These are phyloP conservation scores for Hylomyscus alleni DNA, from an alignment of 2,797 vertebrate species.

Conservation along the genomic window DNA sequence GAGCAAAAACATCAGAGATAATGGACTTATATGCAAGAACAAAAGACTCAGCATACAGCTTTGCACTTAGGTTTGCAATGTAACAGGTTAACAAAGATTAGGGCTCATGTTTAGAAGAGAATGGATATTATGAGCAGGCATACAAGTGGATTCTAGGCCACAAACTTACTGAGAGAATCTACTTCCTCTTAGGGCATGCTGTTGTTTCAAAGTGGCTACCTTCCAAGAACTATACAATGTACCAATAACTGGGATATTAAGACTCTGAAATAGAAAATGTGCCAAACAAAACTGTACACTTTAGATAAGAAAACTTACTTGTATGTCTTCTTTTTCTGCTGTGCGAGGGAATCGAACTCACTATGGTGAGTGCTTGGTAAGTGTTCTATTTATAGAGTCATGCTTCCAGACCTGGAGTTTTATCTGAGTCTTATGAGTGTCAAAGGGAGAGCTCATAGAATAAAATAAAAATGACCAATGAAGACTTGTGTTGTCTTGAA, in stretches of 20 bases:
- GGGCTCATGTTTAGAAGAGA: background rate
- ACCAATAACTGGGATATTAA: background rate
- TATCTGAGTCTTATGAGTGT: background rate
- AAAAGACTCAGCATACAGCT: background rate
- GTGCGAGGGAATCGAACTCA: background rate
- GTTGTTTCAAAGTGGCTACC: background rate
- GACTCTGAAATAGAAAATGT: background rate
- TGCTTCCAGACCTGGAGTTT: background rate
- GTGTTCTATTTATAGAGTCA: background rate
- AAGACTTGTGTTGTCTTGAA: slow-evolving; percentile 39
- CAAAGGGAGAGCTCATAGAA: slow-evolving; percentile 29
- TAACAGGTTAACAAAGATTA: background rate
- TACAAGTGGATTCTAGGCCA: background rate
- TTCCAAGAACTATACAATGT: background rate
- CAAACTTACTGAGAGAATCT: background rate
- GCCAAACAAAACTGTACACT: background rate
- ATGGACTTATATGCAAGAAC: background rate
- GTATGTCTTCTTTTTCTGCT: background rate
- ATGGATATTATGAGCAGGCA: background rate
- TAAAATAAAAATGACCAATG: background rate
- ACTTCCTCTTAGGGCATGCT: background rate
- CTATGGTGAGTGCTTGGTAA: background rate
- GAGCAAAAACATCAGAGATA: background rate
- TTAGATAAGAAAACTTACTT: background rate
- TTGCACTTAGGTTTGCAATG: background rate